A percentile compares a stretch with the other conserved stretches of the same genome.
Conservation (phyloP, 1,140 invertebrate genomes). For the Drosophila albomicans region DNA sequence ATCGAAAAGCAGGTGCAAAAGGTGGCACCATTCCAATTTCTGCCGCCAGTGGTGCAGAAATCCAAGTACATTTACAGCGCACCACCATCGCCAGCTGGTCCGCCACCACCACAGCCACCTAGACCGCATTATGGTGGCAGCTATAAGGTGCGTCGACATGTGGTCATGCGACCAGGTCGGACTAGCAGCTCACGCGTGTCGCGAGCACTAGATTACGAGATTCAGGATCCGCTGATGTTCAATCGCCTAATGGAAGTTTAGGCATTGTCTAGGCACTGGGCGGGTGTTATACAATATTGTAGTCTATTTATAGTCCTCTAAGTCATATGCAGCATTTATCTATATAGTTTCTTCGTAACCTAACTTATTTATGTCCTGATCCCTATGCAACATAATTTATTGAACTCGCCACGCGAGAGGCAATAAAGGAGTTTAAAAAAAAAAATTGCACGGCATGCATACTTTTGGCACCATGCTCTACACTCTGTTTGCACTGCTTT, state of each 20-base stretch:
- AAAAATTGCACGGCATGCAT: slow-evolving; percentile 65
- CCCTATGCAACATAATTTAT: slow-evolving; percentile 33
- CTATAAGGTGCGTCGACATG: slow-evolving; percentile 78
- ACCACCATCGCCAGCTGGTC: slow-evolving; percentile 45
- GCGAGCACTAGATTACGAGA: slow-evolving; percentile 69
- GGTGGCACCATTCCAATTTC: slow-evolving; percentile 61
- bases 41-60: slow-evolving; percentile 77
- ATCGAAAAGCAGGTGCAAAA: slow-evolving; percentile 81
- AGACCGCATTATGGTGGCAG: slow-evolving; percentile 46
- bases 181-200: slow-evolving; percentile 38
- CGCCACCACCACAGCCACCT: slow-evolving; percentile 33
- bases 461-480: slow-evolving; percentile 21
- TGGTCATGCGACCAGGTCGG: slow-evolving; percentile 23
- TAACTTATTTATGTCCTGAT: slow-evolving; percentile 68
- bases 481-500: slow-evolving; percentile 47
- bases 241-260: slow-evolving; percentile 77
- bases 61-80: slow-evolving; percentile 74
- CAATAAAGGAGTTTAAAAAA: slow-evolving; percentile 46
- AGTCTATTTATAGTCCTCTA: slow-evolving; percentile 64
- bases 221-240: slow-evolving; percentile 76
- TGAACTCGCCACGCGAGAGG: slow-evolving; percentile 38
- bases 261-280: slow-evolving; percentile 17
- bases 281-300: slow-evolving; percentile 7
- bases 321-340: slow-evolving; percentile 79
- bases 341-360: slow-evolving; percentile 43